Evolutionary conservation across 2,797 vertebrate species (phyloP).

Genomic region (Pseudochromis fuscus): DNA sequence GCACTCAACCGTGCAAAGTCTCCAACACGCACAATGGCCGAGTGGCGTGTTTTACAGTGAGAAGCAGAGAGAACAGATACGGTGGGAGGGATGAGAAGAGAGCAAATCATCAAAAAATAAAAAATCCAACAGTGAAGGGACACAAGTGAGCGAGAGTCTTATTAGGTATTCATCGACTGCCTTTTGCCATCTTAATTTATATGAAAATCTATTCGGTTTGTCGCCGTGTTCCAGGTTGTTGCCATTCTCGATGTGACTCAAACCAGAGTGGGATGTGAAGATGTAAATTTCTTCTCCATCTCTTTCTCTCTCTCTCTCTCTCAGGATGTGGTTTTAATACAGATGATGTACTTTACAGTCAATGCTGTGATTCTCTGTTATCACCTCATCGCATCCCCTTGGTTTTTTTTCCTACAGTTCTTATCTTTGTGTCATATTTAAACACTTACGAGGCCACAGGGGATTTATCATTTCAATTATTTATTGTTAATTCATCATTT

Average conservation of each 20-base stretch:
- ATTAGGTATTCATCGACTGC: constrained; percentile 53
- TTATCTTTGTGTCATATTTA: constrained; percentile 41
- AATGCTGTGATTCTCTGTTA: constrained; percentile 42
- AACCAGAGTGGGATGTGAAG: constrained; percentile 53
- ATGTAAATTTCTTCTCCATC: constrained; percentile 50
- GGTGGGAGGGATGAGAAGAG: not conserved
- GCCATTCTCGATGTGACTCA: constrained; percentile 47
- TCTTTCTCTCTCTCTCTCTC: not conserved
- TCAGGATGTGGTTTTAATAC: constrained; percentile 29
- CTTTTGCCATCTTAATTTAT: constrained; percentile 54
- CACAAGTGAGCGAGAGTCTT: constrained; percentile 6
- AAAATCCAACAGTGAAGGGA: not conserved
- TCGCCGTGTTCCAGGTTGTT: constrained; percentile 39
- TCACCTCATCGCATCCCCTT: constrained; percentile 24
- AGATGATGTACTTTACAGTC: constrained; percentile 46
- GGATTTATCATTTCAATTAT: constrained; percentile 19
- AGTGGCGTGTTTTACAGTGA: constrained; percentile 14
- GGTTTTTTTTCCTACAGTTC: constrained; percentile 6
- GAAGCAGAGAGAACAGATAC: constrained; percentile 5
- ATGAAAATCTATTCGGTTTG: constrained; percentile 59
- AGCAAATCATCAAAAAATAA: no score
- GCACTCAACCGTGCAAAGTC: constrained; percentile 51
- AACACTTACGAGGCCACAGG: constrained; percentile 4
- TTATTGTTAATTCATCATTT: constrained; percentile 43
- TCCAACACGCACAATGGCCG: constrained; percentile 47